Conservation (phyloP, 2,113 vertebrate genomes). For the Lethenteron camtschaticum region DNA sequence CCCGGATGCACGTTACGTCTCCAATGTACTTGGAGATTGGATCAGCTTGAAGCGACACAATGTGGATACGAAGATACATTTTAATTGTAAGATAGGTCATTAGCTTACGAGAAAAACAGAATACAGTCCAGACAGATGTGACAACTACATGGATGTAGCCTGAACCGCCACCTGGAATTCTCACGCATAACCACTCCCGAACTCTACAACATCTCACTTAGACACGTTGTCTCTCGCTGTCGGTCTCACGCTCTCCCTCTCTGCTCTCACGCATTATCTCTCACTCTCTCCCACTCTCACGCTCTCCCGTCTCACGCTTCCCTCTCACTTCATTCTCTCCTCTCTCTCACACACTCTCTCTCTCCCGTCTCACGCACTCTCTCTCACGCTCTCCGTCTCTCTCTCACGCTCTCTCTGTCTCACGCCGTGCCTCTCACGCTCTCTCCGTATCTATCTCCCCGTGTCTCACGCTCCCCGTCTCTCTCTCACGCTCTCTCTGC, state of each 20-base stretch:
- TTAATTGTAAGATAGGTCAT: not conserved
- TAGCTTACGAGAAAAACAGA: not conserved
- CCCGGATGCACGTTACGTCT: not conserved
- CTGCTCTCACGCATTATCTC: not conserved
- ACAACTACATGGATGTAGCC: too few relatives aligned
- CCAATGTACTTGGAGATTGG: not conserved
- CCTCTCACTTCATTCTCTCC: not conserved
- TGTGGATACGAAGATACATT: not conserved
- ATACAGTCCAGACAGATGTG: not conserved
- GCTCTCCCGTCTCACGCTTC: not conserved
- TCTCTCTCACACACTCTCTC: not conserved
- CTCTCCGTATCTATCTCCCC: too few relatives aligned
- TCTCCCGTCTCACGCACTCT: not conserved
- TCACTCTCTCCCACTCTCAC: not conserved
- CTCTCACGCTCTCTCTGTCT: too few relatives aligned
- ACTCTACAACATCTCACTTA: not conserved
- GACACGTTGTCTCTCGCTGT: accelerated
- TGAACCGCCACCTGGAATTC: not conserved
- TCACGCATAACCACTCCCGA: not conserved
- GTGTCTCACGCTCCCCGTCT: too few relatives aligned
- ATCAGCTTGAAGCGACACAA: not conserved
- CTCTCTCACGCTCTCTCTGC: too few relatives aligned
- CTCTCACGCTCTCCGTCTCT: too few relatives aligned
- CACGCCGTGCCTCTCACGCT: too few relatives aligned
- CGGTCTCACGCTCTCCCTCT: not conserved